Conservation (phyloP, 2,888 invertebrate genomes). For the Lithophane semibrunnea region DNA sequence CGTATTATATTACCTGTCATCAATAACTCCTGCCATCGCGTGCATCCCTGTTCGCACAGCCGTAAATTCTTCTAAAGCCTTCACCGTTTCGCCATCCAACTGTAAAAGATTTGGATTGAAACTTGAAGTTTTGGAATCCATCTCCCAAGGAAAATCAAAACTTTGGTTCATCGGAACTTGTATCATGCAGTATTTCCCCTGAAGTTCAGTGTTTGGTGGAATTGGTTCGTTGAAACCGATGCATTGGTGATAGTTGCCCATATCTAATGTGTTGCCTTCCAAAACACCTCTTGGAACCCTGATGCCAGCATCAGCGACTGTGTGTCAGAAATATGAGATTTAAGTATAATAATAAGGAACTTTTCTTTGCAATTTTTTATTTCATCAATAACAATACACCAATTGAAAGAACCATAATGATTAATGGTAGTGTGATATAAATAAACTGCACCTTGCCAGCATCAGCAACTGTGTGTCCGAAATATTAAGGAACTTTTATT, state of each 20-base stretch:
- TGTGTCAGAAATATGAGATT: background rate
- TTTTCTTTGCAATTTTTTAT: background rate
- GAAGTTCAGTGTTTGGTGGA: conserved; percentile 58
- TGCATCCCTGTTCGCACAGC: conserved; percentile 29
- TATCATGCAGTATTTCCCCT: conserved; percentile 78
- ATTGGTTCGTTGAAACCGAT: conserved; percentile 66
- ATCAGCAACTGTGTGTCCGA: conserved; percentile 69
- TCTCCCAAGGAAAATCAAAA: conserved; percentile 47
- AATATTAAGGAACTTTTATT: background rate
- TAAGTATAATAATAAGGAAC: background rate
- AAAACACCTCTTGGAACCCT: conserved; percentile 72
- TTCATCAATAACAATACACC: background rate
- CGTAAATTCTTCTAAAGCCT: conserved; percentile 29
- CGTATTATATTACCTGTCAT: conserved; percentile 44
- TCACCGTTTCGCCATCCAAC: conserved; percentile 50
- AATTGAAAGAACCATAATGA: background rate
- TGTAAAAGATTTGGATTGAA: conserved; percentile 55
- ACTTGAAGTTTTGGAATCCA: background rate
- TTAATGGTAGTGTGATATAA: background rate
- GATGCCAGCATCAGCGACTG: conserved; percentile 75
- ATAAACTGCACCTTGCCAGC: conserved; percentile 59
- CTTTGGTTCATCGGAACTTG: conserved; percentile 67
- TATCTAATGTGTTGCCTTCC: conserved; percentile 67
- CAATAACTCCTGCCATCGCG: conserved; percentile 47
- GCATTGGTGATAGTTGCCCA: conserved; percentile 77